Conservation (phyloP, 2,888 invertebrate species). For the Eupithecia subumbrata region DNA sequence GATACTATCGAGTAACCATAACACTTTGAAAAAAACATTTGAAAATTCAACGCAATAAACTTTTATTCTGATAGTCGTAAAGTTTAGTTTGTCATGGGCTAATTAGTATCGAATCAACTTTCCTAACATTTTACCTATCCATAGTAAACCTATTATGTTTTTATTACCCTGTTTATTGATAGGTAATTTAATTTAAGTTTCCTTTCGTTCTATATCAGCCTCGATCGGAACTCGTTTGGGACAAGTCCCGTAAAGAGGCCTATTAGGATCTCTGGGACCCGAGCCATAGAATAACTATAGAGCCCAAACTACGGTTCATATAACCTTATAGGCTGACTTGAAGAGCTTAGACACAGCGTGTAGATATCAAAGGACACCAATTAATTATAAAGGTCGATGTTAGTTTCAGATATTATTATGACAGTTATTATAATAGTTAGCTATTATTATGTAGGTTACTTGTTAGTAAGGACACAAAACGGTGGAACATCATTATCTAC, state of each 20-base stretch:
- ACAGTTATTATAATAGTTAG: background rate
- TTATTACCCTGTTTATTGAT: background rate
- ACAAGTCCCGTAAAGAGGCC: constrained; percentile 10
- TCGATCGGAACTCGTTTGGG: constrained; percentile 4
- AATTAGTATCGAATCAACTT: too few relatives aligned
- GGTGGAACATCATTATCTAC: background rate
- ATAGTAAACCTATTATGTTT: background rate
- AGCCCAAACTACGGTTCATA: background rate
- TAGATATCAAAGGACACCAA: background rate
- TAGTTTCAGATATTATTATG: background rate
- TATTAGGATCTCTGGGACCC: constrained; percentile 16
- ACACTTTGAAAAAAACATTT: too few relatives aligned
- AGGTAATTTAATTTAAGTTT: background rate
- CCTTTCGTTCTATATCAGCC: background rate
- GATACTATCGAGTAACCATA: too few relatives aligned
- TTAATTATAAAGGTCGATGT: constrained; percentile 8
- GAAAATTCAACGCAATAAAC: too few relatives aligned
- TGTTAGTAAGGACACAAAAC: background rate
- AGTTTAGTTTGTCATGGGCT: too few relatives aligned
- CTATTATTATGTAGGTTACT: background rate
- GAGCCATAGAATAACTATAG: background rate
- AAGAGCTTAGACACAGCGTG: constrained; percentile 4
- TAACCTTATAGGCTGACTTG: constrained; percentile 14
- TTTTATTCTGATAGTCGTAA: too few relatives aligned
- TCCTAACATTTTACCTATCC: too few relatives aligned